Conservation (phyloP, 2,888 invertebrate species). For the Euspilapteryx auroguttella region DNA sequence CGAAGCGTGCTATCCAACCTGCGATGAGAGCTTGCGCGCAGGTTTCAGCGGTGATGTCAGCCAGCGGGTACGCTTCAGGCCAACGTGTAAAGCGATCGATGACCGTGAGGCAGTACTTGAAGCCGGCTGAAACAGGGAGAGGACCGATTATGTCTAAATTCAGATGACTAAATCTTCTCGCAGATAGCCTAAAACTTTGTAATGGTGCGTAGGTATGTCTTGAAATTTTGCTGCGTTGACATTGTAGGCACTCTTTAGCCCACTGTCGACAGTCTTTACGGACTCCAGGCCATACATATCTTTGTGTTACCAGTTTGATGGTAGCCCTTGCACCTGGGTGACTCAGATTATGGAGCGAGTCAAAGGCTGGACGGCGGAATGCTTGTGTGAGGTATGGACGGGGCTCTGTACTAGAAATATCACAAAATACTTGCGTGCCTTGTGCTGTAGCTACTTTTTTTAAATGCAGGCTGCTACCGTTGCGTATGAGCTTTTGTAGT, state of each 20-base stretch:
- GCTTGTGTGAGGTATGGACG: background rate
- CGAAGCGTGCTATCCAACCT: slow-evolving; percentile 2
- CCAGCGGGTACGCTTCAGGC: background rate
- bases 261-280: slow-evolving; percentile 14
- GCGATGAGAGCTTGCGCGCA: background rate
- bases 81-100: background rate
- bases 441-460: too few relatives aligned
- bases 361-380: background rate
- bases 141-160: slow-evolving; percentile 15
- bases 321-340: slow-evolving; percentile 1
- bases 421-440: too few relatives aligned
- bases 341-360: slow-evolving; percentile 2
- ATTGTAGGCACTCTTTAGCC: too few relatives aligned
- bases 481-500: too few relatives aligned
- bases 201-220: slow-evolving; percentile 12
- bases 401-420: too few relatives aligned
- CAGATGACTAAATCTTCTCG: slow-evolving; percentile 13
- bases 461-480: too few relatives aligned
- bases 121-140: slow-evolving; percentile 7
- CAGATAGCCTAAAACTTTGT: slow-evolving; percentile 8
- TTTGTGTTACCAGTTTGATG: slow-evolving; percentile 10
- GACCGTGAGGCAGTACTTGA: background rate
- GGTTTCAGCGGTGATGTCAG: slow-evolving; percentile 1
- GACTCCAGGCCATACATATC: slow-evolving; percentile 18
- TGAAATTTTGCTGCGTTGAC: slow-evolving; percentile 13